These are phyloP conservation scores for Hippocampus kuda DNA, from an alignment of 2,797 vertebrate genomes.

Conservation along the genomic window DNA sequence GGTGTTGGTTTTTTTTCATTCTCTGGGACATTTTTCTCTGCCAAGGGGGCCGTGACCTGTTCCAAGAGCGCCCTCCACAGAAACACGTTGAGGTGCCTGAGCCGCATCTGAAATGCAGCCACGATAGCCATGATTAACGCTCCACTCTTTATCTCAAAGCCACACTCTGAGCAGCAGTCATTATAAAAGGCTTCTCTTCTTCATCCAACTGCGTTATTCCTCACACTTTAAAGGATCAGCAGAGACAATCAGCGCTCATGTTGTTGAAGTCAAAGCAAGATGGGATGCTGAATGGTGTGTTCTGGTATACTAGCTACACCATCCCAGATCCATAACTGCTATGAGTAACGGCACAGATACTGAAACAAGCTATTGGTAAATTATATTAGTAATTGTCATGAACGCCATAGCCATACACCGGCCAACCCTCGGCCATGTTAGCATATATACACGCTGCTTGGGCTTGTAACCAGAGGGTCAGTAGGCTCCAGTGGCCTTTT, in stretches of 20 bases:
- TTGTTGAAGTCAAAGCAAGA: neutral
- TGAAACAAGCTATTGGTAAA: neutral
- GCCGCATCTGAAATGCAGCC: slow-evolving; percentile 44
- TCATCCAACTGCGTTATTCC: slow-evolving; percentile 23
- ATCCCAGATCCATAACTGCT: neutral
- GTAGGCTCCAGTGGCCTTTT: slow-evolving; percentile 57
- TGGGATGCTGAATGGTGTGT: neutral
- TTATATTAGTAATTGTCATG: neutral
- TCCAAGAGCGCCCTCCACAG: slow-evolving; percentile 47
- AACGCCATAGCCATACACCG: neutral
- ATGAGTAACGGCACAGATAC: neutral
- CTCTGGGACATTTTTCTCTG: slow-evolving; percentile 72
- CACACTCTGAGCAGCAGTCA: slow-evolving; percentile 35
- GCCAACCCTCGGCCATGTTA: neutral
- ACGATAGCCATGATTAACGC: slow-evolving; percentile 64
- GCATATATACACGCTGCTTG: neutral
- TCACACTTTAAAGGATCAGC: neutral
- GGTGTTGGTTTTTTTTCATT: slow-evolving; percentile 34
- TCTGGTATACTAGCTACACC: too few species aligned
- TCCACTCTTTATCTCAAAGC: slow-evolving; percentile 54
- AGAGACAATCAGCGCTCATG: neutral
- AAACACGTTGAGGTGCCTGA: slow-evolving; percentile 41
- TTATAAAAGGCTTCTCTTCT: slow-evolving; percentile 21
- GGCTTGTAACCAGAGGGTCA: neutral
- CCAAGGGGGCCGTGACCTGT: slow-evolving; percentile 52